Base-by-base conservation (phyloP, 1,140 invertebrate species). In the Manduca sexta region DNA sequence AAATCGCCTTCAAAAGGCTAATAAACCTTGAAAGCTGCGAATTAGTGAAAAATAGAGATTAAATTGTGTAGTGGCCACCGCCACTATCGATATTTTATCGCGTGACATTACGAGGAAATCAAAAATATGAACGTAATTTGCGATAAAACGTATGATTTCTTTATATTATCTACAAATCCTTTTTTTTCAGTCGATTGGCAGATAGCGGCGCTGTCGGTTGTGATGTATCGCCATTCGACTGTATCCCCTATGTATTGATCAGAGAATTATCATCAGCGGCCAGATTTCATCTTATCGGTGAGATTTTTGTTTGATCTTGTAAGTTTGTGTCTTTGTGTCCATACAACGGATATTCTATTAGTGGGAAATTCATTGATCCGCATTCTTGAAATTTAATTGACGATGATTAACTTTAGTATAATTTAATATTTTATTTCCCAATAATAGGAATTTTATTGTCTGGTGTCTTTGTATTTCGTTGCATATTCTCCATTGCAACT, bases 101-200 rank as follows among this genome's bases (percentile, higher is more conserved):
- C 5, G 18, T 18, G 60, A 68, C 61, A 66, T 74, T 68, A 69
- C 64, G 52, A 68, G 66, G 69, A 74, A 78, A 82, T 79, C 67
- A 58, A 53, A 66, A 43, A 64, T 69, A 75, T 70, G 50, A 52
- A 71, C 63, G 71, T 73, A 80, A 82, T 68, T 81, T 76, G 69
- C 68, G 81, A 82, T 84, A 84, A 61, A 73, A 67, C 62, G 48
- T 67, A 47, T 72, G 75, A 74, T 83, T 78, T 70, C 58, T 74
- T 76, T 74, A 34, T 64, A 60, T 74, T 78, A 80, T 82, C 73
- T 57, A 53, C 46, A 68, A 79, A 79, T 70, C 69, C 61, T 53
- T 58, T 71, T n/a, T 66, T 72, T 78, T 81, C 74, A 82, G 80
- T 84, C 74, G 73, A 82, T 82, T 29, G 66, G 43, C 45, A 70